A percentile compares a stretch with the other conserved stretches of the same genome.
Evolutionary conservation across 2,888 invertebrate genomes (phyloP).

Genomic region (Lycocerus yunnanus): DNA sequence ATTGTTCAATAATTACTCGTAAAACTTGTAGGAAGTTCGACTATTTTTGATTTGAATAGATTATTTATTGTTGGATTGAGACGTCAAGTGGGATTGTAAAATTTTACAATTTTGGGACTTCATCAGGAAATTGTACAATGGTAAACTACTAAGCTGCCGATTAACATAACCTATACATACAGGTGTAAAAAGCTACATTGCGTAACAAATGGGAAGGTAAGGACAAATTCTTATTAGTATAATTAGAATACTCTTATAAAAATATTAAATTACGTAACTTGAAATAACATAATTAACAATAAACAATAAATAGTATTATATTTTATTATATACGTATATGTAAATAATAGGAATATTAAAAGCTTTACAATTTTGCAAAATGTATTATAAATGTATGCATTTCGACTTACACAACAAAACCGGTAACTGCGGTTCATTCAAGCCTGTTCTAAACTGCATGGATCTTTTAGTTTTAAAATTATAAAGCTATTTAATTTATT

Average conservation of each 20-base stretch:
- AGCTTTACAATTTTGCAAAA: not conserved
- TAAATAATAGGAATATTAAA: not conserved
- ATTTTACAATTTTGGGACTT: not conserved
- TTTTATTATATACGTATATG: not conserved
- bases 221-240: slow-evolving; percentile 11
- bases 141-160: not conserved
- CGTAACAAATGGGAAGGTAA: slow-evolving; percentile 10
- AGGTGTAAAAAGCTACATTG: slow-evolving; percentile 10
- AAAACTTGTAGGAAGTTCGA: not conserved
- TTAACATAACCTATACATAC: not conserved
- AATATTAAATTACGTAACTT: not conserved
- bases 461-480: not conserved
- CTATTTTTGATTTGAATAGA: not conserved
- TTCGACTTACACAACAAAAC: not conserved
- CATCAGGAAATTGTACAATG: not conserved
- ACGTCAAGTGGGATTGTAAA: not conserved
- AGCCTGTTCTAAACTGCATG: not conserved
- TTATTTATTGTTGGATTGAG: not conserved
- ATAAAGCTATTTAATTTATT: not conserved
- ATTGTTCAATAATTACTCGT: not conserved
- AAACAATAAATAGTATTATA: not conserved
- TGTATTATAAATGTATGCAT: not conserved
- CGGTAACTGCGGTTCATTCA: not conserved
- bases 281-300: not conserved
- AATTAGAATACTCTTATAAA: not conserved